phyloP scores from a whole-genome alignment of 1,140 invertebrate genomes.

The Procambarus clarkii region DNA sequence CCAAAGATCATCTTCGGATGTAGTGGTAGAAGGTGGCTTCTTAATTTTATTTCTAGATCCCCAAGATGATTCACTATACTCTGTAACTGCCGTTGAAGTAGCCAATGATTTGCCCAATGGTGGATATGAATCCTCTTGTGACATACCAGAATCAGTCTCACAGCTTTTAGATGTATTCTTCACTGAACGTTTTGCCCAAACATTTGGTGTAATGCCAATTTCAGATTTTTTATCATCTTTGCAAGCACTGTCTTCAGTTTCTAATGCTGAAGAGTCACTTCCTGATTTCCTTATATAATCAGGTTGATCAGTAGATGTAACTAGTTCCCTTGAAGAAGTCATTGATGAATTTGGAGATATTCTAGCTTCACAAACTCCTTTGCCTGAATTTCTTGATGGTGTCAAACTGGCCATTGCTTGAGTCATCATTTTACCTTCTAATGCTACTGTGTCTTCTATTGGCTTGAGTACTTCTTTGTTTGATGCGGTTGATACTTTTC shows the following conservation, averaged over 20 bases:
- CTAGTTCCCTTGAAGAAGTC: not conserved
- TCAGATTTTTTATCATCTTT: constrained; percentile 1
- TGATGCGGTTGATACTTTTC: not conserved
- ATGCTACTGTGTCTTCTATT: not conserved
- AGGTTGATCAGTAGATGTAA: not conserved
- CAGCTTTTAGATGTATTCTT: constrained; percentile 13
- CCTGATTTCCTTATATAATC: not conserved
- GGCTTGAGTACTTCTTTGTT: constrained; percentile 5
- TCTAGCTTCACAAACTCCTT: not conserved
- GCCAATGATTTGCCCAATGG: constrained; percentile 17
- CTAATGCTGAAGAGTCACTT: constrained; percentile 11
- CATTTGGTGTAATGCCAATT: constrained; percentile 1
- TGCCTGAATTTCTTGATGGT: not conserved
- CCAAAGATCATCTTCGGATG: constrained; percentile 61
- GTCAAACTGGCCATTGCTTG: not conserved
- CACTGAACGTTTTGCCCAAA: constrained; percentile 15
- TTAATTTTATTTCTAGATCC: constrained; percentile 34
- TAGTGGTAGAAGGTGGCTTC: constrained; percentile 46
- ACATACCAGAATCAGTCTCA: not conserved
- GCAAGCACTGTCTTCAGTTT: constrained; percentile 4
- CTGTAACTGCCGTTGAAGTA: not conserved
- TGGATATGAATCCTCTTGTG: constrained; percentile 28
- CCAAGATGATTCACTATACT: not conserved
- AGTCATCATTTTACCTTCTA: not conserved
- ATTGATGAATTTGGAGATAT: not conserved